Base-by-base conservation (phyloP, 2,797 vertebrate species). In the Sebastes kiyomatsui region DNA sequence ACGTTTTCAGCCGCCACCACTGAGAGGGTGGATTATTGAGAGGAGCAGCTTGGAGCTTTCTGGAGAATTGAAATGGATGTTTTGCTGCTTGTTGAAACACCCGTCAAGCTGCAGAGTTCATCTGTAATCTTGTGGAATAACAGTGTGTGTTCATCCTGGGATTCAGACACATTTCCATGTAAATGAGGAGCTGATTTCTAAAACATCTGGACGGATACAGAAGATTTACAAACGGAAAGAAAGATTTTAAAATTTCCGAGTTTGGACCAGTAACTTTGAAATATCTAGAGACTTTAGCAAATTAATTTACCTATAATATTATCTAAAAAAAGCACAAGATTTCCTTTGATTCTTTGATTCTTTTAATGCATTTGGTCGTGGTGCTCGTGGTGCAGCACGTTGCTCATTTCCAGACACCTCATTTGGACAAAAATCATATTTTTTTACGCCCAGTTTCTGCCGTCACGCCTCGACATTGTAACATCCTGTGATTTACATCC, bases 101-200 rank as follows among this genome's bases (percentile, higher is more conserved):
- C 25, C 13, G 58, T 27, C 7, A 61, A 62, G 58, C 58, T 52
- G 61, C 46, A 55, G 42, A 71, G 64, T 32, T 56, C 55, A 25
- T 62, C 42, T 67, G 65, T 23, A 30, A 72, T 54, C 56, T 11
- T 58, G 14, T 33, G 82, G 60, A 73, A 16, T 22, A 80, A 78
- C 60, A n/a, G n/a, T 23, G 12, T 46, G 32, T 30, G 10, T 72
- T 27, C 12, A 11, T 60, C n/a, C 9, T 25, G 38, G 69, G 72
- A 75, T 67, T 60, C 75, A 49, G 2, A 75, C 35, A 46, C 35
- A 58, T 82, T 64, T 75, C 23, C 42, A 69, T 73, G 52, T 58
- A 61, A 62, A 70, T 42, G 28, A 56, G 23, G 27, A 58, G 32
- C 49, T 46, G 35, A 56, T 27, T 68, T 70, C 25, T 8, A 2